A percentile compares a stretch with the other conserved stretches of the same genome.
Evolutionary conservation across 2,113 vertebrate species (phyloP).

Genomic region (Tylochromis polylepis): DNA sequence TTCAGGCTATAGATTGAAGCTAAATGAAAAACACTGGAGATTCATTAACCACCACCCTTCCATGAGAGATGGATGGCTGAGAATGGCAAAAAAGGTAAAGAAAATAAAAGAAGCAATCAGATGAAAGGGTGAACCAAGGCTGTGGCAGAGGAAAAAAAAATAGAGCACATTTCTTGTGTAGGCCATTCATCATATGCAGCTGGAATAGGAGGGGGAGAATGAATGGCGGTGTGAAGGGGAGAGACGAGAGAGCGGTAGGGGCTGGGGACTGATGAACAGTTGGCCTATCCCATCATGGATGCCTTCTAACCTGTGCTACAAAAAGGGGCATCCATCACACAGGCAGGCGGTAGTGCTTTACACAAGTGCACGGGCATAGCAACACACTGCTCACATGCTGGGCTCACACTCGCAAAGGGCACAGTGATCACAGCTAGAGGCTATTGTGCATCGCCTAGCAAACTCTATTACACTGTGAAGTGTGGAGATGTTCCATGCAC

Average conservation of each 20-base stretch:
- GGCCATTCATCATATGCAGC: slow-evolving; percentile 60
- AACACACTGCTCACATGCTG: slow-evolving; percentile 20
- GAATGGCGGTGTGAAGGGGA: slow-evolving; percentile 13
- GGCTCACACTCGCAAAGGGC: slow-evolving; percentile 10
- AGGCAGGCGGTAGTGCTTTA: slow-evolving; percentile 22
- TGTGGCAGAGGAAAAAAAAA: slow-evolving; percentile 32
- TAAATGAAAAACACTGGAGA: slow-evolving; percentile 52
- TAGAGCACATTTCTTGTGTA: slow-evolving; percentile 40
- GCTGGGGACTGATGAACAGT: slow-evolving; percentile 62
- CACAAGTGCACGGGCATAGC: slow-evolving; percentile 35
- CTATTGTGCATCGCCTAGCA: background rate
- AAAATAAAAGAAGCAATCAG: slow-evolving; percentile 47
- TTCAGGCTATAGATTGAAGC: slow-evolving; percentile 27
- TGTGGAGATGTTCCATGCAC: background rate
- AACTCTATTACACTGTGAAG: slow-evolving; percentile 8
- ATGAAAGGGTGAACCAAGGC: slow-evolving; percentile 43
- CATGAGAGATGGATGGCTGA: slow-evolving; percentile 31
- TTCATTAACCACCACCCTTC: slow-evolving; percentile 46
- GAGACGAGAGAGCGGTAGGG: slow-evolving; percentile 13
- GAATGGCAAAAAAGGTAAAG: slow-evolving; percentile 16
- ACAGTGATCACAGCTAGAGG: slow-evolving; percentile 14
- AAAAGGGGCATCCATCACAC: slow-evolving; percentile 65
- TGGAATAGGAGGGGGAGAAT: slow-evolving; percentile 19
- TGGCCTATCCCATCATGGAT: slow-evolving; percentile 68
- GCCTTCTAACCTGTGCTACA: slow-evolving; percentile 72